Conservation (phyloP, 2,888 invertebrate genomes). For the Teleiodes luculella region DNA sequence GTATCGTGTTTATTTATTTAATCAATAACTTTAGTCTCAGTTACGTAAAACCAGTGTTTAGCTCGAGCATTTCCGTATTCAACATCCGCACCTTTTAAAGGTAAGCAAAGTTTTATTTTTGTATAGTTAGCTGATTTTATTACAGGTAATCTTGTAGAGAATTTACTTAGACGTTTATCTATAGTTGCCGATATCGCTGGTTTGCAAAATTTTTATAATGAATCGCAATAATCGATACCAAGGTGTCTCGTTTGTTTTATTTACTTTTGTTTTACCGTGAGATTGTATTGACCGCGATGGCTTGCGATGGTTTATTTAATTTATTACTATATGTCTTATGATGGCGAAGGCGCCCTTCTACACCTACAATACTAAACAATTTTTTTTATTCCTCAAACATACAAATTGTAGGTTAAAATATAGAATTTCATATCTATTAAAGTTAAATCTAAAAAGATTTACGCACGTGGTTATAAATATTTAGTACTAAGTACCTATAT, state of each 20-base stretch:
- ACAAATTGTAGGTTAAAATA: too few species aligned
- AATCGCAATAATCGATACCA: not conserved
- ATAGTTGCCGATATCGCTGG: not conserved
- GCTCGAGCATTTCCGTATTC: slow-evolving; percentile 12
- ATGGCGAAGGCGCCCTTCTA: too few species aligned
- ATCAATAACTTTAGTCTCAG: not conserved
- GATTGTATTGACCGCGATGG: not conserved
- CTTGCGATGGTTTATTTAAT: too few species aligned
- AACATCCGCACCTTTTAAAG: slow-evolving; percentile 11
- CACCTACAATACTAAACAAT: too few species aligned
- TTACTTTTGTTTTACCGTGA: too few species aligned
- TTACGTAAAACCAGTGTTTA: slow-evolving; percentile 10
- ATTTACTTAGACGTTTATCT: not conserved
- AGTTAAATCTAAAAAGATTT: too few species aligned
- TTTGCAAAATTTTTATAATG: not conserved
- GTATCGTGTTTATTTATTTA: not conserved
- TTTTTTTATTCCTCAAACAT: too few species aligned
- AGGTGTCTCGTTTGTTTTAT: too few species aligned
- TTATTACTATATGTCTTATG: too few species aligned
- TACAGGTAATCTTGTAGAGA: not conserved
- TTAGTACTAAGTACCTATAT: too few species aligned
- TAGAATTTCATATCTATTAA: too few species aligned
- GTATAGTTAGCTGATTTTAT: slow-evolving; percentile 19
- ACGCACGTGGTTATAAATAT: too few species aligned
- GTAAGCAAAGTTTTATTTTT: slow-evolving; percentile 24